These are phyloP conservation scores for Lucinisca nassula DNA, from an alignment of 2,888 invertebrate species.

Conservation along the genomic window DNA sequence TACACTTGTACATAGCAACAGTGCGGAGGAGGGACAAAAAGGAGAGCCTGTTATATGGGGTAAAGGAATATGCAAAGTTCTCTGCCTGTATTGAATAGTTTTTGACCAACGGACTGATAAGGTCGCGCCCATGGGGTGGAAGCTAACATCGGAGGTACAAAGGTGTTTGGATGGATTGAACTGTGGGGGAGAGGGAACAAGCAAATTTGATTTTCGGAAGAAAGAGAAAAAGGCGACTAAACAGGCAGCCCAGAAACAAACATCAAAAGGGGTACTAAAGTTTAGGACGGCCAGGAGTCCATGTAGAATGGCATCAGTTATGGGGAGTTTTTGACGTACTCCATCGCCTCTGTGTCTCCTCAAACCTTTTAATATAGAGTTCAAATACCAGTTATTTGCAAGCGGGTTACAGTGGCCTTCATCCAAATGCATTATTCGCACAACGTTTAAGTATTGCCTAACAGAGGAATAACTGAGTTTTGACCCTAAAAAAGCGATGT, in stretches of 20 bases:
- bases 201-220: constrained; percentile 36
- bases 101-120: not conserved
- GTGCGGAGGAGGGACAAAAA: constrained; percentile 1
- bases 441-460: not conserved
- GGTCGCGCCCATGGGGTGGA: not conserved
- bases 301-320: constrained; percentile 16
- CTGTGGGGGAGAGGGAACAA: constrained; percentile 10
- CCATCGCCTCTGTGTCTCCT: constrained; percentile 8
- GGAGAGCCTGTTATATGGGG: constrained; percentile 13
- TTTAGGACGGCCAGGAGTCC: constrained; percentile 6
- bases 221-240: constrained; percentile 43
- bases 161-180: constrained; percentile 28
- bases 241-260: constrained; percentile 39
- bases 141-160: not conserved
- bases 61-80: constrained; percentile 1
- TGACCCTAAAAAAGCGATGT: not conserved
- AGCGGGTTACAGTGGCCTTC: constrained; percentile 6
- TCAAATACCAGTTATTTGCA: constrained; percentile 1
- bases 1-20: constrained; percentile 1
- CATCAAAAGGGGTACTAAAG: not conserved
- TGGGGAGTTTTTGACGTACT: constrained; percentile 20
- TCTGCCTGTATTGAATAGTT: not conserved
- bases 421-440: constrained; percentile 4
- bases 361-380: constrained; percentile 1
- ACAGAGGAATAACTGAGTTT: constrained; percentile 3